Conservation (phyloP, 2,113 vertebrate genomes). For the Xerus inauris region DNA sequence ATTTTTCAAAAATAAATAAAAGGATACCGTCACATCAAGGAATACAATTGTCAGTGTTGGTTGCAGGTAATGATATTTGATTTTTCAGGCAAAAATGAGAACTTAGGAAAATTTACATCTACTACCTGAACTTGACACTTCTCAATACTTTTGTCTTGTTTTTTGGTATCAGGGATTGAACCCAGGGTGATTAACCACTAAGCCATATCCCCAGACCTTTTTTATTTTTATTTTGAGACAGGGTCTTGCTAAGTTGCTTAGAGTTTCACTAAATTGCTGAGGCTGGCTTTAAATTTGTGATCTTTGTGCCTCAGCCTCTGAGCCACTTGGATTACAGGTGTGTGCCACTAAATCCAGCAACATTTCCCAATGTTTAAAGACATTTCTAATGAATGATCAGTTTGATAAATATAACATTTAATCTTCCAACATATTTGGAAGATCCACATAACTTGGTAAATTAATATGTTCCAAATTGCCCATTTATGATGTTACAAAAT, state of each 20-base stretch:
- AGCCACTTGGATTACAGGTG: not conserved
- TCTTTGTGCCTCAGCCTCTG: not conserved
- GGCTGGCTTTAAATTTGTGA: not conserved
- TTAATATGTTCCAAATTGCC: not conserved
- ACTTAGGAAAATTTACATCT: not conserved
- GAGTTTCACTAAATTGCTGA: not conserved
- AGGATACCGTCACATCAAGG: not conserved
- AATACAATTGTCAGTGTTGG: not conserved
- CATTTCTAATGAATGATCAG: not conserved
- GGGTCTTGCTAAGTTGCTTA: too few species aligned
- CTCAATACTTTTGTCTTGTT: too few species aligned
- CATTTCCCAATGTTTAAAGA: not conserved
- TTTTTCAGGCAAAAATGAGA: not conserved
- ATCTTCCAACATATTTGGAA: not conserved
- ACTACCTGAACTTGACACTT: not conserved
- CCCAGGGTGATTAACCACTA: too few species aligned
- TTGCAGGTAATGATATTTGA: not conserved
- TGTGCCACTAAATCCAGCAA: too few species aligned
- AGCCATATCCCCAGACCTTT: too few species aligned
- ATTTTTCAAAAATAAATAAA: not conserved
- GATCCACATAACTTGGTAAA: not conserved
- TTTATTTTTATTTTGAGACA: too few species aligned
- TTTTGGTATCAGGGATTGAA: too few species aligned
- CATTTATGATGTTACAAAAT: not conserved
- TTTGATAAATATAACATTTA: not conserved